Evolutionary conservation across 2,797 vertebrate genomes (phyloP).

Genomic region (Ficedula albicollis): DNA sequence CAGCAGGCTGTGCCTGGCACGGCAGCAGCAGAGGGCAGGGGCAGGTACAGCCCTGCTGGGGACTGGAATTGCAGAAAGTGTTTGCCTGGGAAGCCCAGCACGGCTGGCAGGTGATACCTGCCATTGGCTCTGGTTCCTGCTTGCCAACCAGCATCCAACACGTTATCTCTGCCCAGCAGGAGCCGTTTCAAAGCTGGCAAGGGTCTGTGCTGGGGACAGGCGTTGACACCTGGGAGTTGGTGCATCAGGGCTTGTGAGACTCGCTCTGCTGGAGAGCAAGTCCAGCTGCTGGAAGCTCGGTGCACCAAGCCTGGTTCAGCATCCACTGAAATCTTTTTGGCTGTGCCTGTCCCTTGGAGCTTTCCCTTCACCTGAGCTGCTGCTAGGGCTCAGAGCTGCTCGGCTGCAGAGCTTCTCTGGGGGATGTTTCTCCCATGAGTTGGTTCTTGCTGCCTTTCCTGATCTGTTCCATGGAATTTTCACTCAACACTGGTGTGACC

Average conservation of each 20-base stretch:
- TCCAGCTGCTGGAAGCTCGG: neutral
- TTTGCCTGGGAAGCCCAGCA: neutral
- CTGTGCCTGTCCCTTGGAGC: neutral
- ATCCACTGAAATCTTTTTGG: neutral
- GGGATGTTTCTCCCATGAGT: neutral
- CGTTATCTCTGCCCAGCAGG: constrained; percentile 39
- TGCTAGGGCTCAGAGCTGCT: neutral
- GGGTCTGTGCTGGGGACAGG: neutral
- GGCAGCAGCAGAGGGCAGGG: neutral
- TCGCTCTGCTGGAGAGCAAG: neutral
- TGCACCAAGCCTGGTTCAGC: neutral
- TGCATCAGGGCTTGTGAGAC: neutral
- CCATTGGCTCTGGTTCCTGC: neutral
- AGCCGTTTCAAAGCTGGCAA: neutral
- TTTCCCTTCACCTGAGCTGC: neutral
- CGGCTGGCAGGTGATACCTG: neutral
- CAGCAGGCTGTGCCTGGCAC: neutral
- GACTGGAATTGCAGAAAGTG: neutral
- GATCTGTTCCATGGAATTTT: neutral
- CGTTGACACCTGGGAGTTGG: neutral
- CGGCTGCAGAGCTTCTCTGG: neutral
- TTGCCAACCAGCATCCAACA: neutral
- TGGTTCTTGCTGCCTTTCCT: neutral
- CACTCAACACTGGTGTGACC: neutral
- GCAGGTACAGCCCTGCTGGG: neutral